Evolutionary conservation across 2,797 vertebrate species (phyloP).

Genomic region (Hybognathus amarus): DNA sequence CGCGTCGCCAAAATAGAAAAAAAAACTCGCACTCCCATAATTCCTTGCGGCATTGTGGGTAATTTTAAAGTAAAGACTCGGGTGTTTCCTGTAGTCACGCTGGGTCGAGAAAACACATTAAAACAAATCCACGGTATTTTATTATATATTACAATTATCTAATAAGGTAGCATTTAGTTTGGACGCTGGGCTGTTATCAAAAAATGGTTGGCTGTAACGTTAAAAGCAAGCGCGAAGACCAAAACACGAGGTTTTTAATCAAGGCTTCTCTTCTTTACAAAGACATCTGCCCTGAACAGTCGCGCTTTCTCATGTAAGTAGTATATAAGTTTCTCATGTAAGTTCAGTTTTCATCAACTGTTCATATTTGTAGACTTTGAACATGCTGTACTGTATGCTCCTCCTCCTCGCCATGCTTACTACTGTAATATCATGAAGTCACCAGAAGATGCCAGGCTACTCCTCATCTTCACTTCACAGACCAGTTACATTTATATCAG

Average conservation of each 20-base stretch:
- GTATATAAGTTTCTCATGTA: constrained; percentile 67
- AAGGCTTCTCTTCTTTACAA: constrained; percentile 72
- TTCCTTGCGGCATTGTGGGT: constrained; percentile 66
- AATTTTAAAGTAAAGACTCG: no score
- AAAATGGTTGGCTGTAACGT: background rate
- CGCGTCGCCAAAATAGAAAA: background rate
- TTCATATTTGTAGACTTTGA: background rate
- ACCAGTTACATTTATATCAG: background rate
- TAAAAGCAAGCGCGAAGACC: background rate
- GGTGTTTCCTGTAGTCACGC: constrained; percentile 2
- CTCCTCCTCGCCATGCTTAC: background rate
- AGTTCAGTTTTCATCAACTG: constrained; percentile 54
- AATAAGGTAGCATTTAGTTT: background rate
- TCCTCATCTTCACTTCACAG: constrained; percentile 1
- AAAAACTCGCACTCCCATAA: constrained; percentile 66
- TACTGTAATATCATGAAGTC: constrained; percentile 59
- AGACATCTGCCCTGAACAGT: constrained; percentile 74
- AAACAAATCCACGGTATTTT: background rate
- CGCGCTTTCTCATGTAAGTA: constrained; percentile 78
- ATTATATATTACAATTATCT: background rate
- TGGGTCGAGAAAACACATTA: background rate
- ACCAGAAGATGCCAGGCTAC: constrained; percentile 66
- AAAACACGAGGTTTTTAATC: constrained; percentile 57
- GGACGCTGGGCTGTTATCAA: background rate
- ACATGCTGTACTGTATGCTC: background rate